A percentile compares a stretch with the other conserved stretches of the same genome.
Conservation (phyloP, 1,140 invertebrate genomes). For the Lepidurus arcticus region DNA sequence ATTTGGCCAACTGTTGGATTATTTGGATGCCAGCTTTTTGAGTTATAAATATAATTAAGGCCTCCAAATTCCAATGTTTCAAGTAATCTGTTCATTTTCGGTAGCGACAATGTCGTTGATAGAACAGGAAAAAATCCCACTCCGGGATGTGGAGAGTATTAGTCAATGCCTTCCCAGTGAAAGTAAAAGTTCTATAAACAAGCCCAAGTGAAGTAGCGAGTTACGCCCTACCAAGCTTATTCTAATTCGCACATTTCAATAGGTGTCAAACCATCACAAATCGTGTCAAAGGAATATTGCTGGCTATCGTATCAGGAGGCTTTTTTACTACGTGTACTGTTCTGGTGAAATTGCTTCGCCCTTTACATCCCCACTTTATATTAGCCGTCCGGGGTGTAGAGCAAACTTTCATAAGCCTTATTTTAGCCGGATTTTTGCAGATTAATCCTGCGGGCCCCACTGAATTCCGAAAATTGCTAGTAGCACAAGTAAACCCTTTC, state of each 20-base stretch:
- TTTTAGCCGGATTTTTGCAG: neutral
- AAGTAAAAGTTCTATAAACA: neutral
- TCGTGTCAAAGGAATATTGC: slow-evolving; percentile 23
- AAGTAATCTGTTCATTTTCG: neutral
- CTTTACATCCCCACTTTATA: slow-evolving; percentile 24
- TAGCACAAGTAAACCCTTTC: slow-evolving; percentile 3
- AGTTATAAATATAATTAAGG: neutral
- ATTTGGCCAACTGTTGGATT: no score
- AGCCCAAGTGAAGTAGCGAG: neutral
- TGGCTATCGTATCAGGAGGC: slow-evolving; percentile 24
- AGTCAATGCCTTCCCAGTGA: neutral
- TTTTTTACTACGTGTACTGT: slow-evolving; percentile 26
- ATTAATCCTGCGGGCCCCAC: neutral
- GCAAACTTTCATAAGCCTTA: slow-evolving; percentile 26
- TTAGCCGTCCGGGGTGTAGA: slow-evolving; percentile 11
- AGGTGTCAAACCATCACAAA: neutral
- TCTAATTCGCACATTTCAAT: no score
- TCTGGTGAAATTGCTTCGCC: slow-evolving; percentile 22
- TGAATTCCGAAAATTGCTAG: slow-evolving; percentile 1
- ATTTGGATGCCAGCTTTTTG: no score
- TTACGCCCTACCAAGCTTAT: no score
- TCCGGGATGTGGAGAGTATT: neutral
- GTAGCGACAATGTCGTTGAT: neutral
- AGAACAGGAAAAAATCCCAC: neutral
- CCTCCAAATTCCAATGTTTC: neutral